phyloP scores from a whole-genome alignment of 2,888 invertebrate genomes.

The Ypsolopha sequella region DNA sequence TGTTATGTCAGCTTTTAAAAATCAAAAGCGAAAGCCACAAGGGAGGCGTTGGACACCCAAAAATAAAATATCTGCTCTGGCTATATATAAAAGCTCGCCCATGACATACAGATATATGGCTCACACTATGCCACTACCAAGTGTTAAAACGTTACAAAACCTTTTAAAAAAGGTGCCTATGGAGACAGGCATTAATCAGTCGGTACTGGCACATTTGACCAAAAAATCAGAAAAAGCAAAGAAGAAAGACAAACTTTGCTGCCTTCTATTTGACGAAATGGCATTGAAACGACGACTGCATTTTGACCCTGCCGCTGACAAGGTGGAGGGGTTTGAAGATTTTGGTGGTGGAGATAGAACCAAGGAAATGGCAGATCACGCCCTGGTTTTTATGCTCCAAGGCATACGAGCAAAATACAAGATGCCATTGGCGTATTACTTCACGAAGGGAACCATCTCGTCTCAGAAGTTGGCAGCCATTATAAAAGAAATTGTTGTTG shows the following conservation, averaged over 20 bases:
- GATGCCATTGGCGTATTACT: conserved; percentile 14
- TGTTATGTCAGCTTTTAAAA: background rate
- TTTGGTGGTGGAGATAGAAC: conserved; percentile 6
- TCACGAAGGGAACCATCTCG: conserved; percentile 11
- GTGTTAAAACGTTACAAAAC: conserved; percentile 6
- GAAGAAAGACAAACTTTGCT: conserved; percentile 8
- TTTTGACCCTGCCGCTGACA: conserved; percentile 6
- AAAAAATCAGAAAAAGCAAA: conserved; percentile 2
- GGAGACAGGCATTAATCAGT: conserved; percentile 6
- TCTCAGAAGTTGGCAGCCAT: conserved; percentile 6
- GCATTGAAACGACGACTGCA: conserved; percentile 9
- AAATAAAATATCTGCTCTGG: background rate
- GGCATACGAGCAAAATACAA: conserved; percentile 12
- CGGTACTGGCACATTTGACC: conserved; percentile 4
- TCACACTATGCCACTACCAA: conserved; percentile 6
- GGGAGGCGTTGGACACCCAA: background rate
- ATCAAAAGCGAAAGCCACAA: background rate
- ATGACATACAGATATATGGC: conserved; percentile 7
- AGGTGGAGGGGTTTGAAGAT: conserved; percentile 13
- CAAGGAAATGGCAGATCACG: conserved; percentile 10
- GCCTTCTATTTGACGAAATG: conserved; percentile 14
- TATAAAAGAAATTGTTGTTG: conserved; percentile 8
- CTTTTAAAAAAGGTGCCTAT: conserved; percentile 6
- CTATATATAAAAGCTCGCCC: conserved; percentile 10
- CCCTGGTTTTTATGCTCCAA: conserved; percentile 14